Percentiles rank a stretch among this genome's conserved stretches.
Conservation (phyloP, 1,140 invertebrate genomes). For the Caenorhabditis latens region DNA sequence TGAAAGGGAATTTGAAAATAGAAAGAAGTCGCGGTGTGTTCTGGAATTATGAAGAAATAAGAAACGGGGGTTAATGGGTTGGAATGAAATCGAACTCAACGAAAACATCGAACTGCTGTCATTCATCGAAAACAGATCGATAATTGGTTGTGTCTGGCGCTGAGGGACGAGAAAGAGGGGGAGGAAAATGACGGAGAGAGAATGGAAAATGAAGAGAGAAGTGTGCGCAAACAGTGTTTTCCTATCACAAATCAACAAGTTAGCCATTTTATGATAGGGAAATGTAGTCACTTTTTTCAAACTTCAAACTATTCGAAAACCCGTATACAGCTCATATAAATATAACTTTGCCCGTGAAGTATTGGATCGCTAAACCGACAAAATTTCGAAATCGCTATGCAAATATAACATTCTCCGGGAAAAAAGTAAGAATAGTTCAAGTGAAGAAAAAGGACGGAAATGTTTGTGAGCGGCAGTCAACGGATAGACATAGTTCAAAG, state of each 20-base stretch:
- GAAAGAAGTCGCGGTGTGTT: no score
- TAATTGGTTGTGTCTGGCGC: conserved; percentile 27
- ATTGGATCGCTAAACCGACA: no score
- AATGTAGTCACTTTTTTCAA: background rate
- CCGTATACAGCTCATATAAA: no score
- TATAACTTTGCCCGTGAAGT: no score
- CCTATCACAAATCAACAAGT: background rate
- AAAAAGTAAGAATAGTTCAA: no score
- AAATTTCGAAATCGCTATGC: no score
- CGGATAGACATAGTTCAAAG: no score
- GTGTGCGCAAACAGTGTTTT: conserved; percentile 32
- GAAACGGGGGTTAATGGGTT: background rate
- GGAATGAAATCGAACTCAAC: background rate
- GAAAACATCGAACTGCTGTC: conserved; percentile 33
- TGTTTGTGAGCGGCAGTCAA: no score
- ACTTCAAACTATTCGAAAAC: no score
- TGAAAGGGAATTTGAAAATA: background rate
- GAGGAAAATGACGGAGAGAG: background rate
- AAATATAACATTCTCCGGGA: no score
- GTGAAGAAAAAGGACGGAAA: no score
- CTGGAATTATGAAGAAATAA: background rate
- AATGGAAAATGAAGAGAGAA: background rate
- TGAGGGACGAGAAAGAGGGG: conserved; percentile 9
- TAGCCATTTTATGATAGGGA: background rate
- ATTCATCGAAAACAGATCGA: conserved; percentile 39